Evolutionary conservation across 2,797 vertebrate species (phyloP), one percentile per base, ranked within the genome.

Genomic region (Glossophaga mutica): DNA sequence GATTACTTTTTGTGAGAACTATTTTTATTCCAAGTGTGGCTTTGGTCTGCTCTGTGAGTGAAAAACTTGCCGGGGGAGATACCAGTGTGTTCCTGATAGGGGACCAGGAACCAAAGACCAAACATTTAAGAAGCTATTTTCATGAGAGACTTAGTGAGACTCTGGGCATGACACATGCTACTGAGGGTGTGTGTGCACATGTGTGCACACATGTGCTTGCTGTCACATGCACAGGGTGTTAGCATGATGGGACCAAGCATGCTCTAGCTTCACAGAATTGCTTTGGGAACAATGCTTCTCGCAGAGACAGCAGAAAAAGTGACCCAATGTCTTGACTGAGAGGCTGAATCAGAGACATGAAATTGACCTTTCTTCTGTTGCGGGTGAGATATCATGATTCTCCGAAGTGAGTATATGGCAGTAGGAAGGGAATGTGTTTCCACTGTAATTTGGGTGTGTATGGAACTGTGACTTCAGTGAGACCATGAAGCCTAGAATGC

Each of bases 201-300:
- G 11, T 44, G 29, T 46, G 14, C 52, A 32, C 18, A 16, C 15
- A 39, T 46, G 9, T 18, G 34, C 6, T 2, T 67, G 24, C 3
- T n/a, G 52, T 44, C 44, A 50, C 3, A 2, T 16, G 39, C 4
- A 6, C 37, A 34, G 1, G 48, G 12, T 62, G 37, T 22, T 32
- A 62, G 6, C 15, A 24, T 34, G 42, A 90, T 12, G 3, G 22
- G 21, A 46, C 24, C 48, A 52, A 42, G 9, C 39, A 59, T 18
- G 21, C 11, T 88, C 29, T 1, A 42, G 77, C 14, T 15, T 8
- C 16, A 26, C 71, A 46, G 19, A 79, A 37, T 26, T 48, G 42
- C 50, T 76, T 48, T 70, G 67, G 46, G 18, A 92, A 52, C 32
- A 95, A 74, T 19, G 18, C 21, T 68, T 42, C 24, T 85, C 48